Conservation (phyloP, 2,113 vertebrate species). For the Bombycilla garrulus region DNA sequence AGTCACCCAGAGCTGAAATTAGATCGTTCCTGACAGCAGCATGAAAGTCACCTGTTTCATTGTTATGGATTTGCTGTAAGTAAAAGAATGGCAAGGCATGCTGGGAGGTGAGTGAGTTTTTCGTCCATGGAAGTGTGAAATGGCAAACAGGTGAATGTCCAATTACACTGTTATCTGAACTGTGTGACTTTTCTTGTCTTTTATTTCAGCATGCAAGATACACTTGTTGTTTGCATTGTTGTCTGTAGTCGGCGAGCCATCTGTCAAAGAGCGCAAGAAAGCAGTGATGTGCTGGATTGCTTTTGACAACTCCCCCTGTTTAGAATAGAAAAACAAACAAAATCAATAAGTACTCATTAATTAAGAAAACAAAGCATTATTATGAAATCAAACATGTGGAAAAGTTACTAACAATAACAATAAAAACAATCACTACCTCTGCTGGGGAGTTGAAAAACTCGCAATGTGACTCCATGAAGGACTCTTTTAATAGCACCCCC, state of each 20-base stretch:
- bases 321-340: conserved; percentile 78
- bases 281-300: conserved; percentile 80
- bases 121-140: conserved; percentile 88
- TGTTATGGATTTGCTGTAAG: conserved; percentile 99
- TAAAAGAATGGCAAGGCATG: conserved; percentile 92
- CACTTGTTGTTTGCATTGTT: conserved; percentile 80
- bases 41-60: conserved; percentile 99
- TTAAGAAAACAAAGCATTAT: conserved; percentile 80
- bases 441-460: background rate
- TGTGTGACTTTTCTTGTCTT: conserved; percentile 89
- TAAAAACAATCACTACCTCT: conserved; percentile 27
- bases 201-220: conserved; percentile 78
- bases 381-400: conserved; percentile 72
- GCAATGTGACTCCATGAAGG: background rate
- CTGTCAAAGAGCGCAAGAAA: conserved; percentile 82
- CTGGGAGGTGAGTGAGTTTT: conserved; percentile 97
- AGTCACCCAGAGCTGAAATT: conserved; percentile 99
- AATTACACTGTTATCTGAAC: conserved; percentile 96
- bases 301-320: conserved; percentile 86
- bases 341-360: conserved; percentile 81
- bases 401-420: conserved; percentile 68
- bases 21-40: conserved; percentile 99
- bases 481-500: background rate
- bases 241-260: conserved; percentile 70
- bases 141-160: conserved; percentile 98